These are phyloP conservation scores for Sminthopsis crassicaudata DNA, from an alignment of 2,113 vertebrate species.

Conservation along the genomic window DNA sequence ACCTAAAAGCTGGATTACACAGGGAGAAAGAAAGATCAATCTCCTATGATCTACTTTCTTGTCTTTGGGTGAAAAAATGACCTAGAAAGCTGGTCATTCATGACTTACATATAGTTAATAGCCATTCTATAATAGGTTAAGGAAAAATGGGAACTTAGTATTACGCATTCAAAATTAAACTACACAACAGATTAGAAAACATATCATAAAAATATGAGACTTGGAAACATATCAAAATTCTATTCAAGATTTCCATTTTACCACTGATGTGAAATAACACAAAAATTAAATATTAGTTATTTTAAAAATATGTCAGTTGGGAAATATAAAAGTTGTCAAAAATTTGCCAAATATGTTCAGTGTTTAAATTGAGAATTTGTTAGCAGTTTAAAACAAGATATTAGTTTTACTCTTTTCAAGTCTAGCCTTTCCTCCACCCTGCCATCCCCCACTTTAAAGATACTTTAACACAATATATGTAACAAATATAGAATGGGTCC, in stretches of 20 bases:
- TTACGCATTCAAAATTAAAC: neutral
- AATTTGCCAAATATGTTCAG: neutral
- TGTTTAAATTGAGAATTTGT: neutral
- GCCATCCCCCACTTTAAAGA: neutral
- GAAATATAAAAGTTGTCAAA: slow-evolving; percentile 16
- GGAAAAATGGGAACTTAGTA: slow-evolving; percentile 8
- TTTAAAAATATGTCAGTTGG: slow-evolving; percentile 1
- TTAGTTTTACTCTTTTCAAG: neutral
- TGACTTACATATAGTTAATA: slow-evolving; percentile 5
- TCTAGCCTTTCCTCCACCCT: neutral
- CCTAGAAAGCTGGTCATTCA: neutral
- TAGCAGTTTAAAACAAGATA: neutral
- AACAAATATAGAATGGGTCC: neutral
- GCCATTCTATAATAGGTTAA: neutral
- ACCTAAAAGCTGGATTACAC: neutral
- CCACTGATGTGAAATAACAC: neutral
- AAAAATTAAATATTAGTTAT: slow-evolving; percentile 4
- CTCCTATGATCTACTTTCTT: slow-evolving; percentile 11
- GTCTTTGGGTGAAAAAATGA: neutral
- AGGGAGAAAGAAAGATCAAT: neutral
- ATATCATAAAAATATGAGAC: neutral
- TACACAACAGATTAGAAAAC: neutral
- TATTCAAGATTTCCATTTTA: slow-evolving; percentile 25
- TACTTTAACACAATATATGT: neutral
- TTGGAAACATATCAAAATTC: neutral